These are phyloP conservation scores for Osmerus mordax DNA, from an alignment of 2,113 vertebrate genomes.

Conservation along the genomic window DNA sequence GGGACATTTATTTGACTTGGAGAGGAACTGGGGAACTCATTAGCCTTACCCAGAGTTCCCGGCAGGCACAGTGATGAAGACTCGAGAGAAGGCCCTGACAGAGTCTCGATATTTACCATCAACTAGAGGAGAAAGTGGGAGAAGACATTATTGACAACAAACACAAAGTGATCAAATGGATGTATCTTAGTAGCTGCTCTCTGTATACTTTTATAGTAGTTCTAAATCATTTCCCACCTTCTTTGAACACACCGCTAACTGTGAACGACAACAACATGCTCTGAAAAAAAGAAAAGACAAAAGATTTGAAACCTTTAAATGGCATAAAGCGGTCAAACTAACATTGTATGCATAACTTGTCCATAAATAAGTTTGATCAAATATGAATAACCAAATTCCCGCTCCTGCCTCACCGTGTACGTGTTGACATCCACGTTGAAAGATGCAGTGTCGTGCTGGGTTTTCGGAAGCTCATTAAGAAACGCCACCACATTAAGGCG, in stretches of 20 bases:
- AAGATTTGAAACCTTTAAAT: neutral
- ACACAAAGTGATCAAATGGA: neutral
- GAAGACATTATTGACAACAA: neutral
- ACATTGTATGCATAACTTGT: neutral
- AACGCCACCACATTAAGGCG: constrained; percentile 86
- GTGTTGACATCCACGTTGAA: constrained; percentile 84
- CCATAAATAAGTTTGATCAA: neutral
- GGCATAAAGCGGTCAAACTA: neutral
- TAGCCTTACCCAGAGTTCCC: constrained; percentile 78
- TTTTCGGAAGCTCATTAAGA: constrained; percentile 86
- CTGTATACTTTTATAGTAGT: neutral
- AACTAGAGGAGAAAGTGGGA: constrained; percentile 63
- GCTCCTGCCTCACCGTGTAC: constrained; percentile 73
- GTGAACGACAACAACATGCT: constrained; percentile 83
- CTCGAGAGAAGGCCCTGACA: constrained; percentile 82
- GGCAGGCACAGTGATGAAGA: constrained; percentile 85
- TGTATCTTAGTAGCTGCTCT: neutral
- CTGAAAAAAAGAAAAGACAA: constrained; percentile 60
- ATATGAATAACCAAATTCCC: neutral
- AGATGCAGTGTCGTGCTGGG: constrained; percentile 83
- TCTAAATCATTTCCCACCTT: constrained; percentile 68
- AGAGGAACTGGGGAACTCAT: constrained; percentile 4
- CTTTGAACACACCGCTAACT: constrained; percentile 87
- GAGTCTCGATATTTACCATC: constrained; percentile 79
- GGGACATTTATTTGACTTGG: neutral